Evolutionary conservation across 2,113 vertebrate genomes (phyloP), one percentile per base, ranked within the genome.

Genomic region (Megaceryle maxima): DNA sequence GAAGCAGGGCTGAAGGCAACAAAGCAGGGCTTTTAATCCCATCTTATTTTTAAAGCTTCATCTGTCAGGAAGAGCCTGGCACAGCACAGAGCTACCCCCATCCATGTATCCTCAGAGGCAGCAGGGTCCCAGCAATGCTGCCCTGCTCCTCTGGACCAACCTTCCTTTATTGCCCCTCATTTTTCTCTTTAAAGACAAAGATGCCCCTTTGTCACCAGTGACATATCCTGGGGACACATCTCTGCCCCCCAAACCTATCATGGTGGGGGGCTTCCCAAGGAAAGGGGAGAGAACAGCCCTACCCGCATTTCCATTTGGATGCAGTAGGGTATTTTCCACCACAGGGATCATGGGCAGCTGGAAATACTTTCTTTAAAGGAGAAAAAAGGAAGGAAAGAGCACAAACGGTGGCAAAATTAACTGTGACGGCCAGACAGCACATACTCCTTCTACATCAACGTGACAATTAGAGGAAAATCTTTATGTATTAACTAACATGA

Each of bases 401-500:
- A 85, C 63, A 56, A 59, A 87, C 62, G 60, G 63, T 83, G 81
- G 31, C 26, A 87, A 97, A 96, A 94, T 92, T 60, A 88, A 91
- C 62, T 55, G 60, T 77, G 86, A 83, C 0, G 7, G 82, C 81
- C 88, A 83, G 75, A 51, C 41, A 82, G 55, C 90, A 88, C 90
- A 90, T 12, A 31, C 22, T 88, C 62, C 79, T 63, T 79, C 76
- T 50, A 78, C 82, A 94, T 85, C 82, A 85, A 59, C 85, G 83
- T 78, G 53, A 76, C 51, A 50, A 92, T 84, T 76, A 94, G 44
- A 87, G 79, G 53, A 80, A 97, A 94, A 92, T 76, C 87, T 88
- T 93, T 90, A 90, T 4, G 7, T 64, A 16, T 87, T 92, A 94
- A 79, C 62, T n/a, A 79, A 66, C 17, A 3, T 0, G 0, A 79